Percentiles rank a stretch among this genome's conserved stretches.
phyloP scores from a whole-genome alignment of 2,888 invertebrate species.

The Resseliella maxima region DNA sequence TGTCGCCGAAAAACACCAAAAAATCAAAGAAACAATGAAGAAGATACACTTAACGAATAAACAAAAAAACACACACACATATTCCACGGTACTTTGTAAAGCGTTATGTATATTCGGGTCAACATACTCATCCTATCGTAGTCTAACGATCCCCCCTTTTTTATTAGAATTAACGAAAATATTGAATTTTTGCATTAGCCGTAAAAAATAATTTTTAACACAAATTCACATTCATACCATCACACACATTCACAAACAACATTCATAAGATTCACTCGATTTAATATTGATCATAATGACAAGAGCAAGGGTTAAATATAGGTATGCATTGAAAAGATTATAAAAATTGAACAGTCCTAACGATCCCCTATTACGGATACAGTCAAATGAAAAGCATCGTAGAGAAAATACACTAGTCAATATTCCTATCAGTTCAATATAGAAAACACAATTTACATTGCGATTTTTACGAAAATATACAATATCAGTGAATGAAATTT shows the following conservation, averaged over 20 bases:
- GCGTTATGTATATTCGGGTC: slow-evolving; percentile 44
- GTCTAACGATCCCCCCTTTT: slow-evolving; percentile 35
- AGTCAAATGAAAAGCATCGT: background rate
- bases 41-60: background rate
- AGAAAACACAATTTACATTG: background rate
- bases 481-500: background rate
- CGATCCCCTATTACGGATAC: slow-evolving; percentile 34
- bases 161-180: slow-evolving; percentile 12
- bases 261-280: background rate
- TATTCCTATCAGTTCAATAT: slow-evolving; percentile 5
- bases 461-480: background rate
- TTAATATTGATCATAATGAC: background rate
- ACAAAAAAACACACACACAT: background rate
- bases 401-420: background rate
- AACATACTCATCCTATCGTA: slow-evolving; percentile 37
- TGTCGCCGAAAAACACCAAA: slow-evolving; percentile 39
- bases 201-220: slow-evolving; percentile 28
- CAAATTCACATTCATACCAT: background rate
- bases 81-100: slow-evolving; percentile 51
- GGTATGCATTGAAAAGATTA: background rate
- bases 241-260: background rate
- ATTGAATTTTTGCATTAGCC: slow-evolving; percentile 40
- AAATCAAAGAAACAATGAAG: background rate
- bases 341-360: background rate
- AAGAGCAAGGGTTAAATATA: background rate